Evolutionary conservation across 1,140 invertebrate species (phyloP).

Genomic region (Anadara kagoshimensis): DNA sequence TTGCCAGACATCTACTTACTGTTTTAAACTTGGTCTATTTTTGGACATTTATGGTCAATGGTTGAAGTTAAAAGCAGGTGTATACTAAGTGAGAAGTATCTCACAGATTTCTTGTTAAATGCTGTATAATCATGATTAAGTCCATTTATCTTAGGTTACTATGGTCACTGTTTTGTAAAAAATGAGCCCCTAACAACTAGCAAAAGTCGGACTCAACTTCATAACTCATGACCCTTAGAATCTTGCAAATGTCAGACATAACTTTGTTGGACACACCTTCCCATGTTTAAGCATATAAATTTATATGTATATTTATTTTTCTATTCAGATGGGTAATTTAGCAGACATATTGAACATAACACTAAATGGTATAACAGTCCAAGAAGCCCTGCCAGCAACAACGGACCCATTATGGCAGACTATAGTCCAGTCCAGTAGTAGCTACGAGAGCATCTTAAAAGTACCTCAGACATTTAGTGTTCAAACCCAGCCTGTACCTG

Average conservation of each 20-base stretch:
- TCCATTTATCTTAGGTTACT: too few relatives aligned
- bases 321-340: slow-evolving; percentile 35
- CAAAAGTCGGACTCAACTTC: too few relatives aligned
- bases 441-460: slow-evolving; percentile 9
- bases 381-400: slow-evolving; percentile 28
- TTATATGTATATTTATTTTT: neutral
- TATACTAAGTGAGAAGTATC: too few relatives aligned
- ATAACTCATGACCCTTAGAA: too few relatives aligned
- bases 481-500: neutral
- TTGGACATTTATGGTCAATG: too few relatives aligned
- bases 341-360: slow-evolving; percentile 45
- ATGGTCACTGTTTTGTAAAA: too few relatives aligned
- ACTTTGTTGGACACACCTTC: neutral
- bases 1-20: too few relatives aligned
- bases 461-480: slow-evolving; percentile 13
- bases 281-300: neutral
- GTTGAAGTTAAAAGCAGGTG: too few relatives aligned
- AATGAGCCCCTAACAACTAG: too few relatives aligned
- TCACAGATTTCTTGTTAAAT: too few relatives aligned
- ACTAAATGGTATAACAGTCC: slow-evolving; percentile 32
- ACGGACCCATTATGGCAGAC: slow-evolving; percentile 23
- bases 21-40: too few relatives aligned
- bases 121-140: too few relatives aligned
- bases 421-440: neutral
- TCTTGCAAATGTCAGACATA: neutral